Percentiles rank a stretch among this genome's conserved stretches.
phyloP scores from a whole-genome alignment of 2,113 vertebrate genomes.

The Podilymbus podiceps region DNA sequence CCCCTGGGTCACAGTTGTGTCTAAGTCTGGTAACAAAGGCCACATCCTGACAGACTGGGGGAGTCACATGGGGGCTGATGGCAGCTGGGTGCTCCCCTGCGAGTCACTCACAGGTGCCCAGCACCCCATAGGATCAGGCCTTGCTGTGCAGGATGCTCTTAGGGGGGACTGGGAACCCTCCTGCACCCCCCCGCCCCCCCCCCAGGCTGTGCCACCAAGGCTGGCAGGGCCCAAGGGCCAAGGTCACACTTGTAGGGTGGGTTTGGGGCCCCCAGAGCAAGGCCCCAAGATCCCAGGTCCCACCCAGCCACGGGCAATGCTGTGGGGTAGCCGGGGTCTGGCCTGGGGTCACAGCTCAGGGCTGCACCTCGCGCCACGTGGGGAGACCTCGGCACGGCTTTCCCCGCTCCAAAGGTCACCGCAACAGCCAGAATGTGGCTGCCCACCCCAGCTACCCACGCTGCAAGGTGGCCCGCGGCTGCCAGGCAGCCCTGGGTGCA shows the following conservation, averaged over 20 bases:
- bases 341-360: fast-evolving
- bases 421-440: fast-evolving
- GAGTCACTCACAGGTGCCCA: fast-evolving
- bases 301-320: fast-evolving
- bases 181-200: fast-evolving
- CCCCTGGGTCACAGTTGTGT: fast-evolving
- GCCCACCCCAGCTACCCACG: fast-evolving
- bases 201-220: background rate
- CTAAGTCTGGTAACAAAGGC: fast-evolving
- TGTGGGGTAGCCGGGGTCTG: fast-evolving
- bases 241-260: background rate
- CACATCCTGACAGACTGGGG: fast-evolving
- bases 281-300: background rate
- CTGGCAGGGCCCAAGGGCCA: background rate
- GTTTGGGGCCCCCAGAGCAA: background rate
- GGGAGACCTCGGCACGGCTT: background rate
- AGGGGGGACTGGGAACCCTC: fast-evolving
- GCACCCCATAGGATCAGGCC: no score
- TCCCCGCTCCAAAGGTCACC: background rate
- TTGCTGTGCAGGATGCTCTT: background rate
- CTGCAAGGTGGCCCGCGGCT: background rate
- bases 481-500: fast-evolving
- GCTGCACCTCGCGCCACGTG: background rate
- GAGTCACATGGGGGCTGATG: fast-evolving
- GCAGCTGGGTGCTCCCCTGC: fast-evolving